A percentile compares a stretch with the other conserved stretches of the same genome.
These are phyloP conservation scores for Falco concolor DNA, from an alignment of 2,797 vertebrate genomes.

Conservation along the genomic window DNA sequence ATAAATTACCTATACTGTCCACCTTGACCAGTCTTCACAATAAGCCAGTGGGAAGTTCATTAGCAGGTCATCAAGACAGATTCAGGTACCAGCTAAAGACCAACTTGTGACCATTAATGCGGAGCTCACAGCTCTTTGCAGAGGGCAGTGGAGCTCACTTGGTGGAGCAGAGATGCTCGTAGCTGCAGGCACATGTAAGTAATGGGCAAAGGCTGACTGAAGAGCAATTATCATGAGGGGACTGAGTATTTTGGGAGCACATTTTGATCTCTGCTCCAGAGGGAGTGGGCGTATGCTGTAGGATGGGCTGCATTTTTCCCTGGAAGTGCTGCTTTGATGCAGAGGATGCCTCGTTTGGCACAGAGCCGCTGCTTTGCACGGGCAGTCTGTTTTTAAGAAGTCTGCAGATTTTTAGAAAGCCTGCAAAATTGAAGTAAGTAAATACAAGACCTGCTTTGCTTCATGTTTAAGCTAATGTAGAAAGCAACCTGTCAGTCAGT, in stretches of 20 bases:
- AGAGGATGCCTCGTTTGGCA: neutral
- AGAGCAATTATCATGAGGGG: neutral
- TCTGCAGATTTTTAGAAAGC: neutral
- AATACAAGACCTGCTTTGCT: neutral
- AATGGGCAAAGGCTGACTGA: neutral
- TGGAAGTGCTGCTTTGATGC: neutral
- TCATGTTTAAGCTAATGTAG: neutral
- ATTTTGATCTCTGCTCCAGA: neutral
- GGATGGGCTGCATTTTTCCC: neutral
- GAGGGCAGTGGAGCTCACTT: neutral
- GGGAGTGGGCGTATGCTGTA: neutral
- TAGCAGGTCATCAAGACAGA: conserved; percentile 24
- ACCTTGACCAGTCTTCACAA: neutral
- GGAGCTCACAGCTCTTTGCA: neutral
- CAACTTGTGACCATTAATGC: neutral
- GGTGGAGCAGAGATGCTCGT: neutral
- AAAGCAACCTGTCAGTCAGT: neutral
- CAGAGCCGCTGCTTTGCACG: neutral
- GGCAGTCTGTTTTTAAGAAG: neutral
- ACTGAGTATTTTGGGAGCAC: neutral
- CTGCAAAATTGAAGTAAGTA: neutral
- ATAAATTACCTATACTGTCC: conserved; percentile 30
- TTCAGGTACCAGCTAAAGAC: neutral
- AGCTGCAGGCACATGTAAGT: neutral
- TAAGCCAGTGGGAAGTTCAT: conserved; percentile 30